Conservation (phyloP, 2,113 vertebrate species). For the Ovibos moschatus region DNA sequence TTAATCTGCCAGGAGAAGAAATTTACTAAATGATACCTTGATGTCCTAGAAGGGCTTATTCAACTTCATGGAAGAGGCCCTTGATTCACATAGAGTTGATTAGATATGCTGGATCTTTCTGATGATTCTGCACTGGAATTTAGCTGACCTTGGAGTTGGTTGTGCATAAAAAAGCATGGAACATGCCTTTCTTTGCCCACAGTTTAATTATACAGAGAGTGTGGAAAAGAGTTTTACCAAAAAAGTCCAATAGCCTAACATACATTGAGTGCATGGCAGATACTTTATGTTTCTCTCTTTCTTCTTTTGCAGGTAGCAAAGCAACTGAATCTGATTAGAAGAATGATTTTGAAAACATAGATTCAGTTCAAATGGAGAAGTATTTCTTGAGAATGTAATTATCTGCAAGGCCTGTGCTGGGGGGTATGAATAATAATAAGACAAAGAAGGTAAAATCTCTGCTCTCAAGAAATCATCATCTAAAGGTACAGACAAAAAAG, state of each 20-base stretch:
- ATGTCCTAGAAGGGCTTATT: background rate
- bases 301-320: background rate
- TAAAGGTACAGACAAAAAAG: background rate
- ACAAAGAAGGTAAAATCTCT: background rate
- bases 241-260: background rate
- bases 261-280: background rate
- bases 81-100: background rate
- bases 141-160: background rate
- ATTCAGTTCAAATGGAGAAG: background rate
- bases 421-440: background rate
- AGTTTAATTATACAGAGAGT: background rate
- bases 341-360: background rate
- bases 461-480: background rate
- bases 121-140: background rate
- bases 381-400: background rate
- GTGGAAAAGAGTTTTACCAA: background rate
- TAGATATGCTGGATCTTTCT: background rate
- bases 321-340: background rate
- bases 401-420: background rate
- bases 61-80: background rate
- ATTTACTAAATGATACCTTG: conserved; percentile 26
- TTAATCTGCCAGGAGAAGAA: conserved; percentile 31
- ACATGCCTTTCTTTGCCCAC: background rate
- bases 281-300: background rate
- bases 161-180: background rate